Evolutionary conservation across 2,888 invertebrate species (phyloP).

Genomic region (Papilio protenor): DNA sequence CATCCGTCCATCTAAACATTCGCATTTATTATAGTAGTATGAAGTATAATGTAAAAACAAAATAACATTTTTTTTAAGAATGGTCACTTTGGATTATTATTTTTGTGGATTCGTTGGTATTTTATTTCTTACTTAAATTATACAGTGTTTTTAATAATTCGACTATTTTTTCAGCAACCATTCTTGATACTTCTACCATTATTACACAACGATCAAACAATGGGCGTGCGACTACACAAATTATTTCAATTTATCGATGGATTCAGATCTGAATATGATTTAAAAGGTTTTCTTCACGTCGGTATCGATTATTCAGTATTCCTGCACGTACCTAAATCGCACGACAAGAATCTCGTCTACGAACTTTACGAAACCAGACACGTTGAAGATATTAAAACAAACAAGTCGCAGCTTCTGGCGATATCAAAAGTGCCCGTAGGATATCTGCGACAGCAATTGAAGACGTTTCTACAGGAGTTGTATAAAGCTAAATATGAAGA

Average conservation of each 20-base stretch:
- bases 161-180: slow-evolving; percentile 22
- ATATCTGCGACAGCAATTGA: slow-evolving; percentile 70
- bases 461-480: slow-evolving; percentile 63
- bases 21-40: too few species aligned
- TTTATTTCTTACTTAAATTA: too few species aligned
- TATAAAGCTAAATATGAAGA: slow-evolving; percentile 68
- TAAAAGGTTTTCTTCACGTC: slow-evolving; percentile 70
- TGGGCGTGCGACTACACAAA: slow-evolving; percentile 67
- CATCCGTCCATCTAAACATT: too few species aligned
- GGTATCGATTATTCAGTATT: slow-evolving; percentile 73
- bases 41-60: background rate
- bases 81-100: too few species aligned
- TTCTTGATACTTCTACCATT: slow-evolving; percentile 10
- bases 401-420: slow-evolving; percentile 67
- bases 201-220: background rate
- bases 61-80: background rate
- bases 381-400: slow-evolving; percentile 55
- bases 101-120: too few species aligned
- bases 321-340: slow-evolving; percentile 63
- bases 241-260: slow-evolving; percentile 74
- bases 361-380: slow-evolving; percentile 73
- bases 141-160: background rate
- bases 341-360: slow-evolving; percentile 68
- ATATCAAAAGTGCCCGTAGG: slow-evolving; percentile 70
- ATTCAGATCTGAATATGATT: slow-evolving; percentile 63